phyloP scores from a whole-genome alignment of 1,140 invertebrate species.

The Cotesia typhae region DNA sequence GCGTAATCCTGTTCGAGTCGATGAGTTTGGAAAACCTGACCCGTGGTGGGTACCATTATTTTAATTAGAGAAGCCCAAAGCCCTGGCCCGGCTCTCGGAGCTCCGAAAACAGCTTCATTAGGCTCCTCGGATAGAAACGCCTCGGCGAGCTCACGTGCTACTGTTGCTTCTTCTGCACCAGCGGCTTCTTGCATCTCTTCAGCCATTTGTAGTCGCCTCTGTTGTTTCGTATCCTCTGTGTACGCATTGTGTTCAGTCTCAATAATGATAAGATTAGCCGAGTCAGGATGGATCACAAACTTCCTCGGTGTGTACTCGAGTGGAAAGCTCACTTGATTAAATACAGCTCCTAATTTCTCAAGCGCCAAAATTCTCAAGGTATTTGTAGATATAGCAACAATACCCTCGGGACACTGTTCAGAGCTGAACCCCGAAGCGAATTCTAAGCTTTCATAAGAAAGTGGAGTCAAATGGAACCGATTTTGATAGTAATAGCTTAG shows the following conservation, averaged over 20 bases:
- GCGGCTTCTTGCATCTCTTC: conserved; percentile 98
- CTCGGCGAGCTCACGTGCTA: conserved; percentile 96
- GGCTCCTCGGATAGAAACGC: conserved; percentile 95
- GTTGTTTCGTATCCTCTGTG: conserved; percentile 95
- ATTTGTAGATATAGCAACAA: conserved; percentile 98
- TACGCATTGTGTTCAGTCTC: conserved; percentile 99
- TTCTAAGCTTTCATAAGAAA: conserved; percentile 96
- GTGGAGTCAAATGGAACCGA: conserved; percentile 92
- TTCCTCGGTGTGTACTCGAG: conserved; percentile 96
- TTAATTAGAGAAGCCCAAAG: conserved; percentile 97
- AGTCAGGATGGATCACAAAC: conserved; percentile 93
- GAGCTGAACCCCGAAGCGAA: conserved; percentile 98
- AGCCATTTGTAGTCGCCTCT: conserved; percentile 85
- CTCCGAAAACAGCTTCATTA: conserved; percentile 92
- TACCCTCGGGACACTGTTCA: conserved; percentile 99
- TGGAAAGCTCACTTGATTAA: conserved; percentile 93
- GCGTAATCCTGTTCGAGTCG: conserved; percentile 96
- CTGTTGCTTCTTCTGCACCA: conserved; percentile 90
- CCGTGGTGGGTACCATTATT: conserved; percentile 86
- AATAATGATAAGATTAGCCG: conserved; percentile 90
- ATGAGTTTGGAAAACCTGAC: conserved; percentile 82
- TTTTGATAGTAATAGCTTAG: conserved; percentile 99
- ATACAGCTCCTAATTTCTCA: conserved; percentile 98
- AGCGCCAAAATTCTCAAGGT: conserved; percentile 96
- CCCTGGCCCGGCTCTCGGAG: conserved; percentile 94